Base-by-base conservation (phyloP, 2,888 invertebrate species). In the Pharmacophagus antenor region DNA sequence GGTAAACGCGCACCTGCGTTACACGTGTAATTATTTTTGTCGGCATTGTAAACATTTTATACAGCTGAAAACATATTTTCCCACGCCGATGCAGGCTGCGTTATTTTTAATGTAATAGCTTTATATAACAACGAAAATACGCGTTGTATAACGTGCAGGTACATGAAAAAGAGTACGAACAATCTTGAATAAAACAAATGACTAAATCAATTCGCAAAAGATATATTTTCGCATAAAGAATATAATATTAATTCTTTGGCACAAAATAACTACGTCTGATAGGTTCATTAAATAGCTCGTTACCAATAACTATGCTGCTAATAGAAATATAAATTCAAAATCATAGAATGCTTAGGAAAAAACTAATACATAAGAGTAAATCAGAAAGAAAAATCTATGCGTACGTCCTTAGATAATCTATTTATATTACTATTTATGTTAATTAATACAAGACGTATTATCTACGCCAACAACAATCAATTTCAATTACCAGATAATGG, bases 1-100 rank as follows among this genome's bases (percentile, higher is more conserved):
- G 76, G 71, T 73, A 76, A 75, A 74, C 72, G 69, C 61, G 71
- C 86, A 85, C 80, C 84, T 85, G 84, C 69, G 70, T 68, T 69
- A 73, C 66, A 69, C 69, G 62, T 65, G 64, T 62, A 58, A 66
- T 66, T 66, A 65, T 65, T 66, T 68, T 65, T 66, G 68, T 62
- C 63, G 60, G 49, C 56, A 47, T 66, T 61, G 57, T 23, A 50
- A 47, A 49, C 53, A 66, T 66, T 65, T 57, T 61, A 47, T 62
- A 63, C 63, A 65, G 61, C 58, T 67, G 42, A 17, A 42, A 61
- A 62, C 62, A 56, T 57, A 31, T 63, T 58, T 66, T 68, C 68
- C 59, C 65, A 68, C 67, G 42, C 17, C 42, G 64, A 27, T 23
- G 5, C 31, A 23, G 21, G 20, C 23, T 20, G 27, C 23, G 21